phyloP scores from a whole-genome alignment of 2,113 vertebrate genomes.

The Chitala chitala region DNA sequence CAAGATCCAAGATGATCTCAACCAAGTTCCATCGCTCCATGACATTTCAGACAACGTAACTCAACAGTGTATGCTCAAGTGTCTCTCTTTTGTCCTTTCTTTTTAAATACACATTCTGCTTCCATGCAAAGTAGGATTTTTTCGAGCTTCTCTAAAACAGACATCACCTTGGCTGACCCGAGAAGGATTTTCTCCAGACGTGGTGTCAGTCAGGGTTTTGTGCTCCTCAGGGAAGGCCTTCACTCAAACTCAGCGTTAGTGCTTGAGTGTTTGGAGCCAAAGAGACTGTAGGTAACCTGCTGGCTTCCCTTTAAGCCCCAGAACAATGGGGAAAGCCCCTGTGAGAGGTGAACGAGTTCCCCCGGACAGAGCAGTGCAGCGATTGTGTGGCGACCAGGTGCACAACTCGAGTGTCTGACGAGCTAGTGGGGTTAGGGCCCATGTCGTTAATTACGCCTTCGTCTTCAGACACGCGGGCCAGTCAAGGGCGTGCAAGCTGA shows the following conservation, averaged over 20 bases:
- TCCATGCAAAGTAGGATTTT: not conserved
- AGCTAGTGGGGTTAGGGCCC: not conserved
- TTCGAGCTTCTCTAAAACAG: not conserved
- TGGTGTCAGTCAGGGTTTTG: slow-evolving; percentile 5
- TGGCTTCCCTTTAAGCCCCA: not conserved
- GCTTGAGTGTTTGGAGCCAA: not conserved
- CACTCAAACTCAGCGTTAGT: not conserved
- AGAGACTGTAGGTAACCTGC: not conserved
- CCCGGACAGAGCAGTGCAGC: not conserved
- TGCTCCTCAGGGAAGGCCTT: not conserved
- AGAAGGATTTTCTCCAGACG: slow-evolving; percentile 1
- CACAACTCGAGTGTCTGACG: not conserved
- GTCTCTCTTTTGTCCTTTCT: not conserved
- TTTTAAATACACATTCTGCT: not conserved
- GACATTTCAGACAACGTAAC: slow-evolving; percentile 1
- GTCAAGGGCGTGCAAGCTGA: not conserved
- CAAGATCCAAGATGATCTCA: not conserved
- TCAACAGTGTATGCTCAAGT: not conserved
- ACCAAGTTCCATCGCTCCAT: not conserved
- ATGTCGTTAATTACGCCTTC: slow-evolving; percentile 7
- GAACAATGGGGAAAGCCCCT: slow-evolving; percentile 10
- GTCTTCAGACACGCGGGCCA: not conserved
- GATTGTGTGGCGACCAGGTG: slow-evolving; percentile 20
- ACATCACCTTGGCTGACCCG: slow-evolving; percentile 6
- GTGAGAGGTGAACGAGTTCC: slow-evolving; percentile 7